Conservation (phyloP, 2,797 vertebrate species). For the Sciurus vulgaris region DNA sequence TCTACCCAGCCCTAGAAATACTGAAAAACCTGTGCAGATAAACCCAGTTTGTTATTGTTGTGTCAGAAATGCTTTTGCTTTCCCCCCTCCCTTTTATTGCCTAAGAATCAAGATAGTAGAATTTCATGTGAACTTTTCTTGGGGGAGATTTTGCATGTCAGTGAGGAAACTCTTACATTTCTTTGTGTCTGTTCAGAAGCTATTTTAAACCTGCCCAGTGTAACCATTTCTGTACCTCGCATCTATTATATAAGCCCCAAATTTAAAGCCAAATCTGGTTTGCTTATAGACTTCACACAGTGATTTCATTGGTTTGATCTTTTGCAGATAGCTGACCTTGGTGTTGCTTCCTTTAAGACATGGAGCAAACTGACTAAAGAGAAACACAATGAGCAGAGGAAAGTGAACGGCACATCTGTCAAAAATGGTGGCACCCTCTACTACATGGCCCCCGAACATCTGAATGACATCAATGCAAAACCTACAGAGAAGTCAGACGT, state of each 20-base stretch:
- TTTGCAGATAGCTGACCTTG: slow-evolving; percentile 96
- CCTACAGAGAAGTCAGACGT: slow-evolving; percentile 96
- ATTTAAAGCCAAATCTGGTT: neutral
- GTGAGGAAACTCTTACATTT: neutral
- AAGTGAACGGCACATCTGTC: slow-evolving; percentile 69
- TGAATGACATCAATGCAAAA: slow-evolving; percentile 89
- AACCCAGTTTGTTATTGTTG: neutral
- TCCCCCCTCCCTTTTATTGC: neutral
- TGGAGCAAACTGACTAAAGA: slow-evolving; percentile 96
- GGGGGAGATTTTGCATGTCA: neutral
- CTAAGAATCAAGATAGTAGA: neutral
- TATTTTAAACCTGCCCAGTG: neutral
- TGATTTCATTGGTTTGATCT: neutral
- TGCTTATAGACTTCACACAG: neutral
- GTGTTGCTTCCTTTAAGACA: slow-evolving; percentile 93
- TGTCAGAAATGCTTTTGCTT: slow-evolving; percentile 26
- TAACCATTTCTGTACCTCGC: neutral
- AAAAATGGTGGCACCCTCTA: slow-evolving; percentile 93
- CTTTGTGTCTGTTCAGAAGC: neutral
- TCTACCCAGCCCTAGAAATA: neutral
- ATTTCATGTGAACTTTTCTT: neutral
- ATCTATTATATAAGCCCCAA: neutral
- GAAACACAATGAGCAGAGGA: slow-evolving; percentile 90
- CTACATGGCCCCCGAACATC: slow-evolving; percentile 98
- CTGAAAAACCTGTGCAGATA: neutral